Evolutionary conservation across 2,888 invertebrate genomes (phyloP), one percentile per base, ranked within the genome.

Genomic region (Keiferia lycopersicella): DNA sequence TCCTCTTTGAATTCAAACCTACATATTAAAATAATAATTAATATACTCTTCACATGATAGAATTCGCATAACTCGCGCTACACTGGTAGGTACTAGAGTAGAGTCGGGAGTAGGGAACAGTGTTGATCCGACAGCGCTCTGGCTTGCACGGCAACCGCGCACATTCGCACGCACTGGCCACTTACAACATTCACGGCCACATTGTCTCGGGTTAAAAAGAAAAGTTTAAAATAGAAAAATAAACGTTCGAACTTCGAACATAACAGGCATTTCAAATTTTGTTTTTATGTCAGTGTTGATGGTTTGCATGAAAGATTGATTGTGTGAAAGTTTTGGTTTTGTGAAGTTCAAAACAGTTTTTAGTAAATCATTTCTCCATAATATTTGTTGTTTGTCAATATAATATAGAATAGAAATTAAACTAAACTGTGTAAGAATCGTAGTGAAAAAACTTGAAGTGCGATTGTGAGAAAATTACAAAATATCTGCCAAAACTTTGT

Each of bases 61-160:
- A 34, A 34, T 34, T 34, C 34, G 34, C 34, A 34, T 34, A 26
- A 34, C 34, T 34, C 34, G 34, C 34, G 34, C 34, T 10, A 10
- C 10, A 34, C 34, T 34, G 6, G 34, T 34, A 34, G 6, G 34
- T 10, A 34, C 10, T 4, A 10, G 34, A 34, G 34, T 34, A 34
- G 34, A 34, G 34, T 34, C 34, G 34, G 34, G 34, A 34, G 34
- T 41, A 1, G 45, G n/a, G 45, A 45, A 45, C 45, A 45, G 45
- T 45, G n/a, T 45, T 16, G 45, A 45, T 45, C 45, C 45, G 45
- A 45, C 45, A 45, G 45, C 45, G 45, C 16, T 45, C n/a, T 45
- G 16, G 45, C n/a, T 45, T 45, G 45, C 45, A 45, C 45, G 45
- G n/a, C 45, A 22, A 22, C 22, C 22, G 51, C 20, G 51, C 51